Evolutionary conservation across 2,888 invertebrate genomes (phyloP), one percentile per base, ranked within the genome.

Genomic region (Rhagonycha fulva): DNA sequence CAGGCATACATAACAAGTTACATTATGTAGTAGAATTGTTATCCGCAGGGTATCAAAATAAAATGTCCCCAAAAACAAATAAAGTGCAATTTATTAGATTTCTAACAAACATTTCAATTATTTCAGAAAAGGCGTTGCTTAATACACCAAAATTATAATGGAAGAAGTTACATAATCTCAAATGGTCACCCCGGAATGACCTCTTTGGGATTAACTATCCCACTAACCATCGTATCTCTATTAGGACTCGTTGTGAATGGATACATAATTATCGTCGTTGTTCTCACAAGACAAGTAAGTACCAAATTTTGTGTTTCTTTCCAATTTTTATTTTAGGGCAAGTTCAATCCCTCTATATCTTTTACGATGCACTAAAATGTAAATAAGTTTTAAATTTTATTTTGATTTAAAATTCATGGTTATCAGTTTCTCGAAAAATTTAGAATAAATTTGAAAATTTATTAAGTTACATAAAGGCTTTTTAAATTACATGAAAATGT

Each of bases 231-330:
- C 86, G 90, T 93, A 87, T 92, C 93, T 85, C 89, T 92, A 82
- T 87, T 93, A 82, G 95, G 95, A 82, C 89, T 94, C 81, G 88
- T 94, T 81, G 91, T 94, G 85, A 95, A 95, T 88, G 92, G 90
- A 70, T 95, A 94, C 86, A 92, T 95, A 84, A 88, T 95, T 61
- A 89, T 94, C 83, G 91, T 94, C 83, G 92, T 95, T 76, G 88
- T 94, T 70, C 90, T 94, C 76, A 92, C 93, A 72, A 92, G 92
- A 88, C 93, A 93, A 92, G 93, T 93, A 85, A 83, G 83, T 76
- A 26, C 5, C n/a, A 14, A 61, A n/a, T 24, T 26, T 60, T 24
- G 11, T 67, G 11, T 67, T 19, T n/a, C 4, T 5, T 47, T 47
- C n/a, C 47, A 30, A 3, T 11, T 30, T 30, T 11, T 3, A 47